Conservation (phyloP, 2,113 vertebrate genomes). For the Pachypanchax playfairii region DNA sequence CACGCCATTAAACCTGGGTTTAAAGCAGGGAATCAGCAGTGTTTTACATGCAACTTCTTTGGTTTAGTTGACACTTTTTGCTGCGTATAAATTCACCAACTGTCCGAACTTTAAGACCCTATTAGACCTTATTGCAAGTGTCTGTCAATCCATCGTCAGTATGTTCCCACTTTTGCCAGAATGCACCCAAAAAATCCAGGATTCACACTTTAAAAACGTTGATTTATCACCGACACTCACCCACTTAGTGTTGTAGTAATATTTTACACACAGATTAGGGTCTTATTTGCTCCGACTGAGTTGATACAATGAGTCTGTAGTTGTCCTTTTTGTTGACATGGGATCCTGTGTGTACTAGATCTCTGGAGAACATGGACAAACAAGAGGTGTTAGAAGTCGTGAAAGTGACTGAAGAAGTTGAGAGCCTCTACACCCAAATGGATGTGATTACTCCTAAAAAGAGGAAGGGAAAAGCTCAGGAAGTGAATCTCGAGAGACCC, state of each 20-base stretch:
- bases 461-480: conserved; percentile 85
- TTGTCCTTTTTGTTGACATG: no score
- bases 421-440: conserved; percentile 81
- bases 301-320: no score
- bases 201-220: no score
- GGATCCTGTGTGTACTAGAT: conserved; percentile 1
- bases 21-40: conserved; percentile 40
- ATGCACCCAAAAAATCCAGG: no score
- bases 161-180: no score
- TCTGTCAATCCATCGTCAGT: background rate
- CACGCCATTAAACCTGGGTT: conserved; percentile 69
- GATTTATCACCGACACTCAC: no score
- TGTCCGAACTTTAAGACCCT: background rate
- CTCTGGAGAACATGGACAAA: conserved; percentile 71
- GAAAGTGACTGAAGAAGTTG: conserved; percentile 90
- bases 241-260: no score
- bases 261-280: no score
- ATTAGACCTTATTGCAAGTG: background rate
- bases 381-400: conserved; percentile 88
- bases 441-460: conserved; percentile 87
- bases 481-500: conserved; percentile 83
- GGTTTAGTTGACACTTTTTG: background rate
- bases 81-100: background rate
- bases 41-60: conserved; percentile 26
- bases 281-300: no score